Conservation (phyloP, 2,113 vertebrate genomes). For the Pongo abelii region DNA sequence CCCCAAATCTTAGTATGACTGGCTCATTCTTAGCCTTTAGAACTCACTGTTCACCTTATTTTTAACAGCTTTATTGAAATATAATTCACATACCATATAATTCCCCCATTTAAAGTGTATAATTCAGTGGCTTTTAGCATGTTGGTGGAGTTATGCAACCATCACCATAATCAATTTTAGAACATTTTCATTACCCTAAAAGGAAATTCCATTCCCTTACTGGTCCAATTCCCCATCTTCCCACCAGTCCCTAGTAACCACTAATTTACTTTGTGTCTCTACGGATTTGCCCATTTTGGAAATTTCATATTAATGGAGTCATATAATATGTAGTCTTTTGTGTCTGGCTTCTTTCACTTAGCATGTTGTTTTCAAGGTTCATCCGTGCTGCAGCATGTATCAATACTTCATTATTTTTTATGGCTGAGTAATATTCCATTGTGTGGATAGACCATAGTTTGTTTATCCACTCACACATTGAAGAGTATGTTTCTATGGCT, state of each 20-base stretch:
- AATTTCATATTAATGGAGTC: background rate
- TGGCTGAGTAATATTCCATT: background rate
- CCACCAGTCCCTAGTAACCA: background rate
- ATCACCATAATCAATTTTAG: background rate
- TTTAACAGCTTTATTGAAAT: conserved; percentile 14
- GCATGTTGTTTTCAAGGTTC: background rate
- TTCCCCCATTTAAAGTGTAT: background rate
- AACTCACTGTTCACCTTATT: background rate
- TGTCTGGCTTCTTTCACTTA: conserved; percentile 40
- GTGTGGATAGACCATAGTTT: background rate
- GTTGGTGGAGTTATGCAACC: background rate
- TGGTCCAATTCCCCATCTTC: background rate
- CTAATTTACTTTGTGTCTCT: conserved; percentile 5
- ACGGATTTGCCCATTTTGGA: background rate
- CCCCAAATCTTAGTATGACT: background rate
- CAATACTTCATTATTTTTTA: background rate
- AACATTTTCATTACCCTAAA: conserved; percentile 17
- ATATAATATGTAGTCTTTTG: conserved; percentile 11
- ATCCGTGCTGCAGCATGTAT: background rate
- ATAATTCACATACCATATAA: background rate
- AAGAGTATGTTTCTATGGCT: background rate
- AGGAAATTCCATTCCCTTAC: background rate
- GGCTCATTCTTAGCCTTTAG: conserved; percentile 10
- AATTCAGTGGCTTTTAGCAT: background rate
- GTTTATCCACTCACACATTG: background rate